A percentile compares a stretch with the other conserved stretches of the same genome.
These are phyloP conservation scores for Uropsilus gracilis DNA, from an alignment of 2,113 vertebrate species.

Conservation along the genomic window DNA sequence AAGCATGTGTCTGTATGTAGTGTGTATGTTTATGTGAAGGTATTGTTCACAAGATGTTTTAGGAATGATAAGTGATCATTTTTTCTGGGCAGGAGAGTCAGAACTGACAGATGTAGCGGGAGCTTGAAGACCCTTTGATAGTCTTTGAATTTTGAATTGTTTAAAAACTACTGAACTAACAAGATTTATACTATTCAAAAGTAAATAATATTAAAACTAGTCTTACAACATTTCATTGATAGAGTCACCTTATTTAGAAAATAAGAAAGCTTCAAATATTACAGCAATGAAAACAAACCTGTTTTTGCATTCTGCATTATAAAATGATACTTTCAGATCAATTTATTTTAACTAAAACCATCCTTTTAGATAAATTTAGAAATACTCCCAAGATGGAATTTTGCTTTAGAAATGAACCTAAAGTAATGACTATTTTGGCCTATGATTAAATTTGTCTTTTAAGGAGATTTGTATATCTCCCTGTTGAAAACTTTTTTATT, in stretches of 20 bases:
- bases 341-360: no score
- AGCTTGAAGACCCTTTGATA: not conserved
- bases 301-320: slow-evolving; percentile 27
- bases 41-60: not conserved
- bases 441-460: slow-evolving; percentile 27
- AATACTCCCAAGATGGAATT: slow-evolving; percentile 45
- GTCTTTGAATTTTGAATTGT: slow-evolving; percentile 17
- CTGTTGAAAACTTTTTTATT: slow-evolving; percentile 23
- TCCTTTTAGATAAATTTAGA: slow-evolving; percentile 50
- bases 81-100: not conserved
- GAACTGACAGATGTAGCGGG: not conserved
- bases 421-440: not conserved
- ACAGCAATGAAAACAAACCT: not conserved
- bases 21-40: not conserved
- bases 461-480: not conserved
- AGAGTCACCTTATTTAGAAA: slow-evolving; percentile 28
- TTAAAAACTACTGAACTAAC: no score
- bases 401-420: slow-evolving; percentile 1
- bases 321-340: not conserved
- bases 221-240: not conserved
- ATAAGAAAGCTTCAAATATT: slow-evolving; percentile 32
- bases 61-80: slow-evolving; percentile 1
- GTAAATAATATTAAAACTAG: slow-evolving; percentile 2
- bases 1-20: not conserved
- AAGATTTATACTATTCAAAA: slow-evolving; percentile 21